Evolutionary conservation across 2,888 invertebrate genomes (phyloP).

Genomic region (Hoplodrina blanda): DNA sequence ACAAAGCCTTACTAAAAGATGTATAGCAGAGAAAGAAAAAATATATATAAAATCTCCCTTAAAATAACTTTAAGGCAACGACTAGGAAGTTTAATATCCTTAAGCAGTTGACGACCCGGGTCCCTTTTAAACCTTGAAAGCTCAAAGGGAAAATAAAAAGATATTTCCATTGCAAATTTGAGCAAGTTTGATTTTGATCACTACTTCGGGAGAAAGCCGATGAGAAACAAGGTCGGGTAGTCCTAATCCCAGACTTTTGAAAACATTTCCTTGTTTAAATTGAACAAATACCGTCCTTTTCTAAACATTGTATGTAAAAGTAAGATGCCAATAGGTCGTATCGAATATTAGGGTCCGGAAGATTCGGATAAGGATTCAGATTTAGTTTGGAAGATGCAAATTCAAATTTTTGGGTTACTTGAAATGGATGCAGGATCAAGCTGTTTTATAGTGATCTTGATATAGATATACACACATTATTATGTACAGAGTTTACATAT

Average conservation of each 20-base stretch:
- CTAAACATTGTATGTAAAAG: slow-evolving; percentile 20
- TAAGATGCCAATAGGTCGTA: slow-evolving; percentile 21
- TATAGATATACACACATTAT: not conserved
- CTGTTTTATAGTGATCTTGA: not conserved
- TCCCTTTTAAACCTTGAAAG: slow-evolving; percentile 76
- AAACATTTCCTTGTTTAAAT: slow-evolving; percentile 52
- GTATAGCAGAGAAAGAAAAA: slow-evolving; percentile 24
- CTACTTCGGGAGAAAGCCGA: slow-evolving; percentile 73
- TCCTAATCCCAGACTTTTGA: slow-evolving; percentile 51
- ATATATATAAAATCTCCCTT: slow-evolving; percentile 53
- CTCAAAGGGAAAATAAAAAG: slow-evolving; percentile 84
- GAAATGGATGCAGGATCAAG: not conserved
- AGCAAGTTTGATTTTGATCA: slow-evolving; percentile 82
- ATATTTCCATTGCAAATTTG: slow-evolving; percentile 82
- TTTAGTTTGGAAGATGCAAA: slow-evolving; percentile 69
- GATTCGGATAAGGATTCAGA: slow-evolving; percentile 33
- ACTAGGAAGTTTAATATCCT: slow-evolving; percentile 78
- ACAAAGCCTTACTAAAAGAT: slow-evolving; percentile 10
- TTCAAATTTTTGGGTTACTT: slow-evolving; percentile 65
- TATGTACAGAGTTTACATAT: not conserved
- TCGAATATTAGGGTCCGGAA: slow-evolving; percentile 31
- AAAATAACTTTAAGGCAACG: slow-evolving; percentile 65
- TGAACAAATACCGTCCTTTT: slow-evolving; percentile 37
- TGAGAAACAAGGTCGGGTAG: slow-evolving; percentile 70
- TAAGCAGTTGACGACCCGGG: slow-evolving; percentile 78